phyloP scores from a whole-genome alignment of 1,140 invertebrate genomes.

The Eueides isabella region DNA sequence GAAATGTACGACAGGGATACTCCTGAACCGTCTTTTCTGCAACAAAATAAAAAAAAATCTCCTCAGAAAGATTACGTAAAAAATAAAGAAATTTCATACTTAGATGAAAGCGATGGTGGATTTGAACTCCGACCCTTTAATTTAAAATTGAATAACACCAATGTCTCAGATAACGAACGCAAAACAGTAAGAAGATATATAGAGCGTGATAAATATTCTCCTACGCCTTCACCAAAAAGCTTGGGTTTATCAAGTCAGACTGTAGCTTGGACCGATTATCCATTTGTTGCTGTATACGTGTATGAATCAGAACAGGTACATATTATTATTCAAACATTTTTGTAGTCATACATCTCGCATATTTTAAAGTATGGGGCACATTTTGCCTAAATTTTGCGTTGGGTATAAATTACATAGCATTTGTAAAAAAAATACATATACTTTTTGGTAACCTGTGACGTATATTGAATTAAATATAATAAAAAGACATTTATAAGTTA shows the following conservation, averaged over 20 bases:
- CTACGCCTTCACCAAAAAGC: neutral
- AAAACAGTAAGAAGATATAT: neutral
- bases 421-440: slow-evolving; percentile 1
- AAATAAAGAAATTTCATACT: slow-evolving; percentile 36
- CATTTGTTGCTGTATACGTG: slow-evolving; percentile 66
- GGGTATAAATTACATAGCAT: neutral
- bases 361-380: too few species aligned
- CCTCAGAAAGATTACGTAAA: slow-evolving; percentile 11
- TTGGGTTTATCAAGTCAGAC: slow-evolving; percentile 11
- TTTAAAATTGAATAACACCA: slow-evolving; percentile 37
- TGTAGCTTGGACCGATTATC: slow-evolving; percentile 59
- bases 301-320: slow-evolving; percentile 62
- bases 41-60: neutral
- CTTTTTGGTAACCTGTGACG: neutral
- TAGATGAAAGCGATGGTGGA: slow-evolving; percentile 45
- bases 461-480: neutral
- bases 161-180: neutral
- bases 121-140: slow-evolving; percentile 47
- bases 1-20: slow-evolving; percentile 69
- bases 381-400: neutral
- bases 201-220: neutral
- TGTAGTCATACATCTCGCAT: too few species aligned
- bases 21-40: slow-evolving; percentile 13
- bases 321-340: neutral
- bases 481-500: neutral